Base-by-base conservation (phyloP, 2,113 vertebrate species). In the Dicerorhinus sumatrensis region DNA sequence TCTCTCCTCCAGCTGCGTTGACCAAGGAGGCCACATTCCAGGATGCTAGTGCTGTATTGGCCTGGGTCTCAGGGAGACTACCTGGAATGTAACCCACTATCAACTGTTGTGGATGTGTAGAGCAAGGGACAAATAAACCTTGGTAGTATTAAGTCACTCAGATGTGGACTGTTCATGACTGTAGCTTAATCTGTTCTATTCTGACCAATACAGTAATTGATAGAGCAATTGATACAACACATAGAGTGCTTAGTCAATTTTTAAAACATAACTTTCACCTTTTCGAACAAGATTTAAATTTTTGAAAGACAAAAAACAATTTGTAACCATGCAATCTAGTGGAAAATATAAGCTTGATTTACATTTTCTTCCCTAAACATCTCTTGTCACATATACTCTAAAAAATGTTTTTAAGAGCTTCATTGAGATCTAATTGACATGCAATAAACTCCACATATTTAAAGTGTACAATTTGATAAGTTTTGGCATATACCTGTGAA, bases 241-340 rank as follows among this genome's bases (percentile, higher is more conserved):
- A 65, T 0, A 25, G 46, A 93, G 5, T 93, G 75, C 48, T 91
- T 80, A 81, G 27, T 76, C 63, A 90, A 25, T 60, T 82, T 95
- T 89, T 77, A 14, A 97, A 65, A 67, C 62, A 13, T 67, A 89
- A 81, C 39, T 72, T 85, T 69, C 58, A 63, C 13, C n/a, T 92
- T 94, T 97, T 76, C 36, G 65, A 96, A 81, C 69, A 93, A 76
- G 42, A 94, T 76, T 63, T 56, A 92, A 63, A 67, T 73, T 54
- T 86, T 76, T 80, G 65, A 63, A 96, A 96, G 56, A 82, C 8
- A 91, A 67, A 91, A 67, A 54, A 54, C 12, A 54, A 72, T n/a
- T 65, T 86, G n/a, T 56, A 95, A 48, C 18, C 39, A 2, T 4
- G 62, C 13, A 60, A 36, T 85, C 27, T 92, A 89, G 39, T 92